phyloP scores from a whole-genome alignment of 1,140 invertebrate genomes.

The Rhyzopertha dominica region DNA sequence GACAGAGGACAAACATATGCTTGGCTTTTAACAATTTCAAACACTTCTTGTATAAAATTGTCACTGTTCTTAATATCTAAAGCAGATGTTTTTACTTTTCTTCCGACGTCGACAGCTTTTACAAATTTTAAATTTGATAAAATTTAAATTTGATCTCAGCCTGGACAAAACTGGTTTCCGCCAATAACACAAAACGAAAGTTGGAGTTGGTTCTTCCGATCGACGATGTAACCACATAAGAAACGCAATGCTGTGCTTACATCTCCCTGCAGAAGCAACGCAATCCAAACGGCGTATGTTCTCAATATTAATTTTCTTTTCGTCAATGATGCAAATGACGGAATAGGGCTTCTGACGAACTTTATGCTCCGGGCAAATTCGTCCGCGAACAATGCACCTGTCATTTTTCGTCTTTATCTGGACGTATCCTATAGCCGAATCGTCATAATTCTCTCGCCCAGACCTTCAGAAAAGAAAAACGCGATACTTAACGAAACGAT shows the following conservation, averaged over 20 bases:
- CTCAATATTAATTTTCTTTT: slow-evolving; percentile 21
- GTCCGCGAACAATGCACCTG: slow-evolving; percentile 27
- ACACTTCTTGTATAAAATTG: too few relatives aligned
- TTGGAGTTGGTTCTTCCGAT: slow-evolving; percentile 7
- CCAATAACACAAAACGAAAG: slow-evolving; percentile 1
- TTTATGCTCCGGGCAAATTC: slow-evolving; percentile 33
- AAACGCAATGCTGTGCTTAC: slow-evolving; percentile 38
- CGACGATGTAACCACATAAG: slow-evolving; percentile 23
- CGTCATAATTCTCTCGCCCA: slow-evolving; percentile 24
- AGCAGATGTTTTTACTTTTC: too few relatives aligned
- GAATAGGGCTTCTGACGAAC: slow-evolving; percentile 22
- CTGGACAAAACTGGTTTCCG: slow-evolving; percentile 2
- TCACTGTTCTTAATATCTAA: too few relatives aligned
- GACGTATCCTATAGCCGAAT: slow-evolving; percentile 34
- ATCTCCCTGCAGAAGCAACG: slow-evolving; percentile 21
- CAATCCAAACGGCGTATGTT: slow-evolving; percentile 29
- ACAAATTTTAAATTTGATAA: too few relatives aligned
- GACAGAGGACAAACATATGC: too few relatives aligned
- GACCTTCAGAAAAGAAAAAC: slow-evolving; percentile 17
- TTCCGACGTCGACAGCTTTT: too few relatives aligned
- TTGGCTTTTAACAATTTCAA: too few relatives aligned
- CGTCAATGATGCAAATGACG: slow-evolving; percentile 22
- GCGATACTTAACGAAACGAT: too few relatives aligned
- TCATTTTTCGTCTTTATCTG: slow-evolving; percentile 22
- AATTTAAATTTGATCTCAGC: too few relatives aligned